Base-by-base conservation (phyloP, 2,113 vertebrate genomes). In the Agelaius phoeniceus region DNA sequence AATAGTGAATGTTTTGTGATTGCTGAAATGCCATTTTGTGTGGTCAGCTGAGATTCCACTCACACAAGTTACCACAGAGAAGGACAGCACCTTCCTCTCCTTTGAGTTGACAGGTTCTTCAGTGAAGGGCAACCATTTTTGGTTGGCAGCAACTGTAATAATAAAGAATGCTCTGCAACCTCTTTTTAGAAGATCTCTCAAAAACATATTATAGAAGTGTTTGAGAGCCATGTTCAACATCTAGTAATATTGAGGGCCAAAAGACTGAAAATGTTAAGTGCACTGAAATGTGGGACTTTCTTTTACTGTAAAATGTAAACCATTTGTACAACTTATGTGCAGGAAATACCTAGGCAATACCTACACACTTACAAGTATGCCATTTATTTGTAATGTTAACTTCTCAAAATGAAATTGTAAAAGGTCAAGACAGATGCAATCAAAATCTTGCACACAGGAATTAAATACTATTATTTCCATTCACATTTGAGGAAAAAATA, bases 11-110 rank as follows among this genome's bases (percentile, higher is more conserved):
- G 61, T 52, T 96, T 85, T 87, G 57, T 67, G 58, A 37, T 57
- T 75, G 94, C 39, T 81, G 54, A 97, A 95, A 95, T 94, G 66
- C 69, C 91, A 66, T 83, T 72, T 85, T 81, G 37, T 76, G 75
- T 63, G 89, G 85, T 31, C 52, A 93, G 84, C 17, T 58, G 48
- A 92, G 94, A 93, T 91, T 92, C 78, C 62, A 26, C 55, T 90
- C 90, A 44, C 52, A 33, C 35, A 57, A 83, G 72, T 68, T 49
- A 55, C 10, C 22, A 9, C 4, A 41, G 6, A 72, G 48, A 2
- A 2, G 3, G 4, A 49, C 61, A 73, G 31, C 33, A 76, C 33
- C 39, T 39, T 57, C 66, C 62, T n/a, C 54, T 16, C 35, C 49
- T 95, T 71, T 57, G 30, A 41, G 85, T 88, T 69, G 33, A n/a